These are phyloP conservation scores for Theocolax elegans DNA, from an alignment of 1,140 invertebrate genomes.

Conservation along the genomic window DNA sequence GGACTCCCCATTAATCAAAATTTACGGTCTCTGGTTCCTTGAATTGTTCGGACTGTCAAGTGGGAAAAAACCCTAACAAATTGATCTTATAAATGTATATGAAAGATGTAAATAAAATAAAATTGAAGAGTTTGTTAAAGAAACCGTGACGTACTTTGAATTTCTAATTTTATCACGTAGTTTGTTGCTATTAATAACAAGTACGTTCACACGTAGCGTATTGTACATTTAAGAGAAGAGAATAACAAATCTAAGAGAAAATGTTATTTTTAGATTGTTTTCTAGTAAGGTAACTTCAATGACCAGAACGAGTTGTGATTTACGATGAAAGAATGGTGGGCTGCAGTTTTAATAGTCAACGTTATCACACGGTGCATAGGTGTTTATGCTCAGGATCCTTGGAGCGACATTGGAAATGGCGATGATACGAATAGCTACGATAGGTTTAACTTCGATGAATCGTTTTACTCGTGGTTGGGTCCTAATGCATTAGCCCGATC, in stretches of 20 bases:
- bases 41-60: background rate
- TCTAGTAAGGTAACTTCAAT: constrained; percentile 1
- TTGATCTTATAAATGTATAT: too few species aligned
- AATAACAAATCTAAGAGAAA: too few species aligned
- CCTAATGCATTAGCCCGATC: constrained; percentile 61
- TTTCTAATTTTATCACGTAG: too few species aligned
- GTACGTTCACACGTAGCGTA: too few species aligned
- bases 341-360: background rate
- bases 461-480: constrained; percentile 54
- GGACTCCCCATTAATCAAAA: background rate
- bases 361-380: background rate
- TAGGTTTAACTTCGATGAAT: constrained; percentile 24
- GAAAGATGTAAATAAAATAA: too few species aligned
- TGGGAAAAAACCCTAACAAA: too few species aligned
- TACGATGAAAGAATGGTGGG: constrained; percentile 37
- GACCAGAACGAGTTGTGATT: background rate
- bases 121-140: too few species aligned
- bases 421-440: constrained; percentile 24
- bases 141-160: too few species aligned
- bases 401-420: constrained; percentile 28
- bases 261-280: too few species aligned
- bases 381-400: constrained; percentile 18
- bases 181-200: too few species aligned
- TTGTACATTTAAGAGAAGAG: too few species aligned
- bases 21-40: background rate